These are phyloP conservation scores for Pipra filicauda DNA, from an alignment of 2,113 vertebrate species.

Conservation along the genomic window DNA sequence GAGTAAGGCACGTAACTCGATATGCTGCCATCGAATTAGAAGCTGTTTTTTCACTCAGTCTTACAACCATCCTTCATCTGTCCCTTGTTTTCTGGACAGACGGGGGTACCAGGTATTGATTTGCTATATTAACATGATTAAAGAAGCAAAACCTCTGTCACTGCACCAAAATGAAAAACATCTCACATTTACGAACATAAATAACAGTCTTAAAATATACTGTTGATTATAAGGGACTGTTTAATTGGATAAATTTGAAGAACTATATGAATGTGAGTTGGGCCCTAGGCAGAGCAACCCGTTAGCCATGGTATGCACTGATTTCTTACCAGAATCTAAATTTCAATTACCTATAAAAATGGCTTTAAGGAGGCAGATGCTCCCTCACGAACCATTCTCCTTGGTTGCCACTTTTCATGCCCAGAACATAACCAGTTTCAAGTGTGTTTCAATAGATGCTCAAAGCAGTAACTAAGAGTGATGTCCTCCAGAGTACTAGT, in stretches of 20 bases:
- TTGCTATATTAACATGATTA: constrained; percentile 13
- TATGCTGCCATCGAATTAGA: neutral
- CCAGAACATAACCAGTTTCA: neutral
- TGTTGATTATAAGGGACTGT: constrained; percentile 30
- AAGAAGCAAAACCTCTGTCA: neutral
- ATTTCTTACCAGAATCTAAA: constrained; percentile 4
- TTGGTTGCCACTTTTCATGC: neutral
- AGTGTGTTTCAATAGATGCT: neutral
- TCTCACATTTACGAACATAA: constrained; percentile 22
- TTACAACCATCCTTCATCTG: neutral
- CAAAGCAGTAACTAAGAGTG: neutral
- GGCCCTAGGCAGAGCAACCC: neutral
- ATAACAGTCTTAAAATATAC: constrained; percentile 26
- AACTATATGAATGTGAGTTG: neutral
- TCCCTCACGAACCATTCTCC: neutral
- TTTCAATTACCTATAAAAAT: constrained; percentile 26
- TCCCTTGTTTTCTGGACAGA: neutral
- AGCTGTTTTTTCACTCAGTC: neutral
- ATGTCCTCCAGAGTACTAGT: neutral
- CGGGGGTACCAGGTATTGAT: constrained; percentile 28
- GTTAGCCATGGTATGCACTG: neutral
- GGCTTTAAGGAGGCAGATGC: neutral
- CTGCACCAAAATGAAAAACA: constrained; percentile 17
- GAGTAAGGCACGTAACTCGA: neutral
- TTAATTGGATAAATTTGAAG: constrained; percentile 22